These are phyloP conservation scores for Amazonetta brasiliensis DNA, from an alignment of 2,797 vertebrate genomes.

Conservation along the genomic window DNA sequence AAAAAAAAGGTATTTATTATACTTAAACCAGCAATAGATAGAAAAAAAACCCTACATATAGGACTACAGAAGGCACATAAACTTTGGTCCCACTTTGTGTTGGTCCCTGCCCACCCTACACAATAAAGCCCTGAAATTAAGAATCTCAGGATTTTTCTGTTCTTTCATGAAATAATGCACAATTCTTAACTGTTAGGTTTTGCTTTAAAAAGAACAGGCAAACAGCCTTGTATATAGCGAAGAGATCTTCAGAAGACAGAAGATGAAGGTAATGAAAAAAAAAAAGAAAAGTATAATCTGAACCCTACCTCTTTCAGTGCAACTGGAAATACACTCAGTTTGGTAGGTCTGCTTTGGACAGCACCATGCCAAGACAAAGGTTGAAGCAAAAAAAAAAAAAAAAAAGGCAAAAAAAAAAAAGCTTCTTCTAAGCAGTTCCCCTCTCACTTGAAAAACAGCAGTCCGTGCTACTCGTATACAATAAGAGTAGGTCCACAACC, in stretches of 20 bases:
- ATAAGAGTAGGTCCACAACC: neutral
- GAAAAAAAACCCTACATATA: constrained; percentile 69
- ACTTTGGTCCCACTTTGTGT: constrained; percentile 87
- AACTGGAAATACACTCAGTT: constrained; percentile 53
- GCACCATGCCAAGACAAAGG: constrained; percentile 42
- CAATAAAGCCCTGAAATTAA: constrained; percentile 71
- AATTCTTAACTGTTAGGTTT: constrained; percentile 46
- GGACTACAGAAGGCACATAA: constrained; percentile 87
- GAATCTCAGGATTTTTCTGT: constrained; percentile 41
- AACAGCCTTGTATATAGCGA: constrained; percentile 55
- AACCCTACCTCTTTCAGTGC: constrained; percentile 11
- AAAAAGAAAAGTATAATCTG: constrained; percentile 56
- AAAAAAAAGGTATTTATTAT: constrained; percentile 39
- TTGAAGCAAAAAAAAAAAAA: constrained; percentile 71
- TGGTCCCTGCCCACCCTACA: constrained; percentile 1
- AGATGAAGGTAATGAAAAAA: constrained; percentile 39
- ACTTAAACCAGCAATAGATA: constrained; percentile 71
- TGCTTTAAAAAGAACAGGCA: constrained; percentile 65
- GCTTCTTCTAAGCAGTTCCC: neutral
- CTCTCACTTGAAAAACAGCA: constrained; percentile 57
- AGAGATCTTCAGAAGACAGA: constrained; percentile 54
- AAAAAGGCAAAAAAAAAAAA: neutral
- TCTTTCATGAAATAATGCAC: constrained; percentile 53
- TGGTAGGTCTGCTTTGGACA: constrained; percentile 75
- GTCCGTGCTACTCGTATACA: constrained; percentile 22